Conservation (phyloP, 2,888 invertebrate genomes). For the Tachina fera region DNA sequence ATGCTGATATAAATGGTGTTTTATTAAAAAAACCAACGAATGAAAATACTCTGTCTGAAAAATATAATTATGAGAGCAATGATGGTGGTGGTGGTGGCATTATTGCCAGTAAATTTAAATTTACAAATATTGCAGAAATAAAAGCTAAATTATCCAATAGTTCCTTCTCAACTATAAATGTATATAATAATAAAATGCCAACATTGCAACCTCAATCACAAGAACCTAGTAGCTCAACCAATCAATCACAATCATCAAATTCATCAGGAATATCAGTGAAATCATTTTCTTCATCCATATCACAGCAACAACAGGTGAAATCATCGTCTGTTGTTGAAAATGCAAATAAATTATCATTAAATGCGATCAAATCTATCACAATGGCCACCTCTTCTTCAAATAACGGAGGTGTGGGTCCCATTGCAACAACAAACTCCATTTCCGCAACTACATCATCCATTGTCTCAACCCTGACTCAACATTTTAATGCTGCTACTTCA, state of each 20-base stretch:
- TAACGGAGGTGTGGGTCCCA: conserved; percentile 68
- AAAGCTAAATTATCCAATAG: conserved; percentile 78
- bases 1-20: conserved; percentile 70
- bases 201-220: conserved; percentile 74
- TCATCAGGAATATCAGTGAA: conserved; percentile 73
- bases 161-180: conserved; percentile 73
- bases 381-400: conserved; percentile 71
- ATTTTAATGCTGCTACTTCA: conserved; percentile 78
- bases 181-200: conserved; percentile 71
- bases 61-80: conserved; percentile 15
- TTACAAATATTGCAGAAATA: conserved; percentile 77
- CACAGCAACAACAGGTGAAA: conserved; percentile 62
- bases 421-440: conserved; percentile 75
- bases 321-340: conserved; percentile 72
- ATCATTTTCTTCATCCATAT: conserved; percentile 73
- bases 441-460: conserved; percentile 75
- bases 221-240: conserved; percentile 52
- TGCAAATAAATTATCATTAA: conserved; percentile 45
- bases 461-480: conserved; percentile 80
- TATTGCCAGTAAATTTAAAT: conserved; percentile 71
- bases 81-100: conserved; percentile 23
- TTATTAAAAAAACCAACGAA: conserved; percentile 40
- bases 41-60: conserved; percentile 40
- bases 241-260: conserved; percentile 74
- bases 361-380: conserved; percentile 35